These are phyloP conservation scores for Ceuthmochares aereus DNA, from an alignment of 2,113 vertebrate species.

Conservation along the genomic window DNA sequence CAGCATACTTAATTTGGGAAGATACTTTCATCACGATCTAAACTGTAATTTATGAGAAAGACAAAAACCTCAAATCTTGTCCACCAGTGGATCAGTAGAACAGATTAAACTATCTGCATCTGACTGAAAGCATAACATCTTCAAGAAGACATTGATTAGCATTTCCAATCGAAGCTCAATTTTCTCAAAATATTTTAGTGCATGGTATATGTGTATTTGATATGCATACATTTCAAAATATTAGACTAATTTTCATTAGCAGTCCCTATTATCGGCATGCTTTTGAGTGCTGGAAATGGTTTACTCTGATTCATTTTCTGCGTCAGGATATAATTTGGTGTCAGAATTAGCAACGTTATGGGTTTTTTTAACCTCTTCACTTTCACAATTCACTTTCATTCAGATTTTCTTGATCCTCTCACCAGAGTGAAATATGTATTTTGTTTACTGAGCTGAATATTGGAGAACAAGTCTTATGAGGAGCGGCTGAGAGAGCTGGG, in stretches of 20 bases:
- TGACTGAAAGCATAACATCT: background rate
- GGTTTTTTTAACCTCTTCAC: background rate
- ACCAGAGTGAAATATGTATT: background rate
- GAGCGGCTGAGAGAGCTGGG: no score
- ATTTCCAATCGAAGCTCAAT: background rate
- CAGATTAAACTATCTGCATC: background rate
- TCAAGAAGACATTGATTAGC: conserved; percentile 1
- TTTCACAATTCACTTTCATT: background rate
- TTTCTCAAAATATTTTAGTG: background rate
- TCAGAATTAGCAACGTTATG: background rate
- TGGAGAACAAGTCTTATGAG: no score
- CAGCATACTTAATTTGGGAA: background rate
- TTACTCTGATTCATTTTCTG: background rate
- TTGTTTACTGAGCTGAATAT: background rate
- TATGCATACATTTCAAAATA: conserved; percentile 32
- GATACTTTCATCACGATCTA: background rate
- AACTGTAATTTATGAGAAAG: background rate
- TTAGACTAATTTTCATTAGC: conserved; percentile 55
- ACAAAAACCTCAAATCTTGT: background rate
- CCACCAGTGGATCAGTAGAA: background rate
- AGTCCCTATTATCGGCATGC: background rate
- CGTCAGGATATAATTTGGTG: background rate
- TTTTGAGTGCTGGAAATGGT: background rate
- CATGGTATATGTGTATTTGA: background rate
- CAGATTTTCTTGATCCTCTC: background rate